Evolutionary conservation across 2,113 vertebrate genomes (phyloP).

Genomic region (Cisticola juncidis): DNA sequence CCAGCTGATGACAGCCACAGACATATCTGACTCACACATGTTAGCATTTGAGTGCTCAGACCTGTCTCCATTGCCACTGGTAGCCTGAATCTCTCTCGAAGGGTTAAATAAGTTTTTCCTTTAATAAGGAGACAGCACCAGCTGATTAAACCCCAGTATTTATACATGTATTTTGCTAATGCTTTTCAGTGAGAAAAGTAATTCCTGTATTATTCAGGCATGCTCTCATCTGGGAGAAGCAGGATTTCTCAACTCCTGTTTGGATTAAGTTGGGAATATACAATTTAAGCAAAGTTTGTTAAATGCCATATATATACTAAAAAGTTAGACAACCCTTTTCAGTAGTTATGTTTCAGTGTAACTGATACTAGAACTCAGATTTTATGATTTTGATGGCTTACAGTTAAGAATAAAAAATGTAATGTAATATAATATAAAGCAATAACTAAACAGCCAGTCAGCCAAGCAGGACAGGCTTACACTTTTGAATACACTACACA

Average conservation of each 20-base stretch:
- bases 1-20: background rate
- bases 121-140: background rate
- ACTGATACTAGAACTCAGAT: background rate
- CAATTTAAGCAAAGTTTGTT: background rate
- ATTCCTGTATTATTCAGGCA: background rate
- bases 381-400: background rate
- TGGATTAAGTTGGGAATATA: background rate
- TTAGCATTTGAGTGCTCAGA: background rate
- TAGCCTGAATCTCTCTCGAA: background rate
- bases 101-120: background rate
- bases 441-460: background rate
- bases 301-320: background rate
- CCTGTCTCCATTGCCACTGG: background rate
- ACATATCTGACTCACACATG: accelerated
- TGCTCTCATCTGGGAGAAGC: background rate
- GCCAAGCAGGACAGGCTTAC: background rate
- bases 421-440: background rate
- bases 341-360: background rate
- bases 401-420: background rate
- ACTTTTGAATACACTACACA: background rate
- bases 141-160: background rate
- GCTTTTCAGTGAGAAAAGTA: background rate
- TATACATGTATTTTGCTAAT: background rate
- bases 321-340: background rate
- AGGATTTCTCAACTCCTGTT: background rate